Percentiles rank a stretch among this genome's conserved stretches.
phyloP scores from a whole-genome alignment of 37 sponge, comb jelly and placozoan genomes.

The Agelas oroides region DNA sequence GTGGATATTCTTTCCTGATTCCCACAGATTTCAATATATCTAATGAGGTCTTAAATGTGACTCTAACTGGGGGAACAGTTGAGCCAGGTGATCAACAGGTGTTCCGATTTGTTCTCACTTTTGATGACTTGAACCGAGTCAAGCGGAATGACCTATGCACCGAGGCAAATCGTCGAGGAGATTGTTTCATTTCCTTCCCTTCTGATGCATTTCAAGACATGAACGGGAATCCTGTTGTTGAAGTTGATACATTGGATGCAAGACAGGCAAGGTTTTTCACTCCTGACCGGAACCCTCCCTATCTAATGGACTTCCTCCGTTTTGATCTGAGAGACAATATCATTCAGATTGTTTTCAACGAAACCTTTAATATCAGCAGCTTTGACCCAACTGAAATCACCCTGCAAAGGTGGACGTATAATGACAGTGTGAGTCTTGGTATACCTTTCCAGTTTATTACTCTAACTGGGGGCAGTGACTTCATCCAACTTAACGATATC shows the following conservation, averaged over 20 bases:
- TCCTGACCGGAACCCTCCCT: slow-evolving; percentile 63
- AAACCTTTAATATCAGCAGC: slow-evolving; percentile 84
- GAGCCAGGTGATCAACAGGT: slow-evolving; percentile 54
- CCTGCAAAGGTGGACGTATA: slow-evolving; percentile 76
- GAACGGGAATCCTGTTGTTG: slow-evolving; percentile 56
- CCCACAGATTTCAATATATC: slow-evolving; percentile 31
- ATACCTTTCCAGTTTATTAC: slow-evolving; percentile 33
- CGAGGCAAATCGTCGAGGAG: slow-evolving; percentile 30
- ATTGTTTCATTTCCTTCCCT: slow-evolving; percentile 81
- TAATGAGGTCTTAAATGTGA: slow-evolving; percentile 44
- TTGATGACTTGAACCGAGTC: slow-evolving; percentile 76
- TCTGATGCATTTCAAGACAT: slow-evolving; percentile 68
- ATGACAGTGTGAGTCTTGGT: slow-evolving; percentile 23
- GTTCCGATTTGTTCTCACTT: slow-evolving; percentile 52
- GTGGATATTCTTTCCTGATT: not conserved
- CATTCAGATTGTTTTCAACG: slow-evolving; percentile 69
- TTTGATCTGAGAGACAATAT: slow-evolving; percentile 70
- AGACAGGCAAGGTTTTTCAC: slow-evolving; percentile 69
- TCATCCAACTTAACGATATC: slow-evolving; percentile 78
- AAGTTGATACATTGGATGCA: slow-evolving; percentile 24
- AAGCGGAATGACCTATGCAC: slow-evolving; percentile 86
- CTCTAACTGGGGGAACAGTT: slow-evolving; percentile 72
- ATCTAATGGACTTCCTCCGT: slow-evolving; percentile 62
- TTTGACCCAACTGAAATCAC: slow-evolving; percentile 92
- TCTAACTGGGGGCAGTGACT: slow-evolving; percentile 75